Evolutionary conservation across 2,113 vertebrate species (phyloP).

Genomic region (Syngnathus typhle): DNA sequence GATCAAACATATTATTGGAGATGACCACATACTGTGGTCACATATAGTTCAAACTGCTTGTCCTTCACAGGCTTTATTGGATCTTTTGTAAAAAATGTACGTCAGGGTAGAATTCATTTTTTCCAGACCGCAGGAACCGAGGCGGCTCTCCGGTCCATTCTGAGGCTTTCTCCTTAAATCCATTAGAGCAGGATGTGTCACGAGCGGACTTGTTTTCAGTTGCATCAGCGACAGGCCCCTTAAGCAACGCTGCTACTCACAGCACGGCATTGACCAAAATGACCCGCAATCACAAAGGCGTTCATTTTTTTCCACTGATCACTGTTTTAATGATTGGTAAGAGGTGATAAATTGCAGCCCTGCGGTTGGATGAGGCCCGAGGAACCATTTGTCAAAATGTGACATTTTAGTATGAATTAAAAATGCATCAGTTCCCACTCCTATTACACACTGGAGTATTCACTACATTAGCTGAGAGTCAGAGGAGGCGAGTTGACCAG

Average conservation of each 20-base stretch:
- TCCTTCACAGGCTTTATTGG: background rate
- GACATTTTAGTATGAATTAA: constrained; percentile 37
- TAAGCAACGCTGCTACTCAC: constrained; percentile 4
- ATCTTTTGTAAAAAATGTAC: background rate
- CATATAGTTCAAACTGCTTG: background rate
- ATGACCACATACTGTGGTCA: too few relatives aligned
- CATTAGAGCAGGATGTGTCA: background rate
- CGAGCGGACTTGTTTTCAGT: constrained; percentile 5
- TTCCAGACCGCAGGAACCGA: constrained; percentile 12
- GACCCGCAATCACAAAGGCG: constrained; percentile 11
- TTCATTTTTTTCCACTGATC: constrained; percentile 1
- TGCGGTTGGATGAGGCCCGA: constrained; percentile 15
- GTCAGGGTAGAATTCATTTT: background rate
- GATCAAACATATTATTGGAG: too few relatives aligned
- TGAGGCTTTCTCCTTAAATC: background rate
- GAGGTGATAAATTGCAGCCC: constrained; percentile 37
- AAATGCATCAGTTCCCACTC: constrained; percentile 34
- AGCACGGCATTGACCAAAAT: constrained; percentile 27
- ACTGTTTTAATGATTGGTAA: constrained; percentile 28
- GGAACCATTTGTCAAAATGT: constrained; percentile 31
- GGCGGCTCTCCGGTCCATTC: background rate
- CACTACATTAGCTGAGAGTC: constrained; percentile 24
- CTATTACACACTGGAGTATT: constrained; percentile 23
- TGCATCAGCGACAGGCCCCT: background rate
- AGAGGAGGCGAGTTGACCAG: constrained; percentile 29